Evolutionary conservation across 2,113 vertebrate species (phyloP), one percentile per base, ranked within the genome.

Genomic region (Xiphias gladius): DNA sequence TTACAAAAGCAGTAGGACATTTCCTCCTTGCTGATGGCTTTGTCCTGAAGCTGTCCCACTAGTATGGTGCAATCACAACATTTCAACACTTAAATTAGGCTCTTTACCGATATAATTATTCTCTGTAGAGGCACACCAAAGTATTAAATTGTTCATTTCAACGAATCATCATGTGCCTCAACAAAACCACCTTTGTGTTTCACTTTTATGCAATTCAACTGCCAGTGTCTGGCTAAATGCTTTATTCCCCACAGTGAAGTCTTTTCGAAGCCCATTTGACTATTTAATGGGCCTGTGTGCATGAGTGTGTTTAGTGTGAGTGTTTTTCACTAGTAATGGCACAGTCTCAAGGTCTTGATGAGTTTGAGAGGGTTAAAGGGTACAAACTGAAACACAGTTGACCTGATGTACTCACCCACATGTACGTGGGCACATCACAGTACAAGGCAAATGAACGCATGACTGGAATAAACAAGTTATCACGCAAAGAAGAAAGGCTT

Each of bases 101-200:
- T 83, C 57, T 71, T 87, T 26, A 80, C 43, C 20, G 4, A 22
- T 57, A 57, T 63, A 82, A 88, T 92, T 78, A 83, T 84, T 87
- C 73, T 80, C 73, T 80, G 76, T 59, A 63, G 72, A 89, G 74
- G 22, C 52, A 50, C 55, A 74, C 69, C 12, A 55, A 83, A 50
- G 55, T 43, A 86, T 76, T 88, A 80, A 81, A 84, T 48, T 83
- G 66, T 79, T 87, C 50, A 80, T 75, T 89, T 81, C 65, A 67
- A 63, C 78, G 79, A 85, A 63, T 89, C 82, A 82, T 46, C 3
- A 28, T 0, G 4, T 61, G 39, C 55, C 54, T 73, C 65, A 76
- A 90, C 81, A 89, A 86, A 91, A 88, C 63, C 69, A 85, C 81
- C 88, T 86, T 91, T 92, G 84, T 92, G 79, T 88, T 91, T 78